Evolutionary conservation across 2,888 invertebrate genomes (phyloP), one percentile per base, ranked within the genome.

Genomic region (Chaitophorus viminalis): DNA sequence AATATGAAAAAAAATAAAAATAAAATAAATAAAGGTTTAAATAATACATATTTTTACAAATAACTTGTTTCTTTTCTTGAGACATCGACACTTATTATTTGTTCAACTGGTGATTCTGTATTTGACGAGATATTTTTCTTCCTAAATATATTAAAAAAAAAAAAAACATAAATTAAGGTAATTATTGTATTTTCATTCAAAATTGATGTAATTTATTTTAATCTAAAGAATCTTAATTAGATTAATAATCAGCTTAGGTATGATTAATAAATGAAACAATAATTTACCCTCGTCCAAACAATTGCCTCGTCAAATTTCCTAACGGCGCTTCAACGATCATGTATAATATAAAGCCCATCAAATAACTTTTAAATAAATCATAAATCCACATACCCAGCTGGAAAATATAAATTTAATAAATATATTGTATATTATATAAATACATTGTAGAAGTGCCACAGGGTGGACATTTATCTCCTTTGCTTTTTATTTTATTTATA

Each of bases 271-370:
- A 60, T 60, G 4, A 70, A 70, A 29, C 31, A 70, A 29, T 70
- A 70, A 65, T 17, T 70, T 86, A 86, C 86, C 72, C 21, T 39
- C 78, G n/a, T 25, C 72, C 72, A 36, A 86, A 79, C 6, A 78
- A 33, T 54, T 1, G 1, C 72, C 8, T 79, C 14, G 5, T 25
- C 1, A 86, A n/a, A 36, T 79, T 29, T 36, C 52, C 46, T 29
- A 86, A 78, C n/a, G 86, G 86, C 25, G 72, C 86, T 54, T 86
- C 86, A 1, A 86, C 72, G 8, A 72, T 3, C 6, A 79, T 31
- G 14, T 74, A 70, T 29, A 86, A 72, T 17, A 18, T 17, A 18
- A 54, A 0, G 17, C 33, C 39, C 33, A 79, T 36, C 0, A 86
- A 21, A 79, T 86, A 86, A 14, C 29, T 36, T 60, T 79, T 79